Conservation (phyloP, 1,140 invertebrate genomes). For the Leucophenga varia region DNA sequence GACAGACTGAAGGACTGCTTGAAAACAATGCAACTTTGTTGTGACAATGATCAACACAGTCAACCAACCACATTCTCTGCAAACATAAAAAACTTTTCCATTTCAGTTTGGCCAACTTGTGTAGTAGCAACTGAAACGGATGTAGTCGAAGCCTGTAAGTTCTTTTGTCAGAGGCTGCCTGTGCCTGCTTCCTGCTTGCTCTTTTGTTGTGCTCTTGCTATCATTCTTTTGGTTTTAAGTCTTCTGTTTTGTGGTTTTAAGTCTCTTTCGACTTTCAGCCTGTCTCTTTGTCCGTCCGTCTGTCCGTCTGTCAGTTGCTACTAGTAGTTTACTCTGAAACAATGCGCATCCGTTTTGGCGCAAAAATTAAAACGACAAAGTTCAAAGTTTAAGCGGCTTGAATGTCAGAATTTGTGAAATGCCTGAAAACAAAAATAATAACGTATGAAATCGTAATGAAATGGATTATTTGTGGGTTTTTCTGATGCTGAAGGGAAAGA, state of each 20-base stretch:
- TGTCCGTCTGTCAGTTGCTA: constrained; percentile 9
- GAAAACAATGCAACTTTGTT: constrained; percentile 50
- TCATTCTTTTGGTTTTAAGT: constrained; percentile 10
- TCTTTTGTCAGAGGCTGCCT: too few relatives aligned
- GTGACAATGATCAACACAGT: constrained; percentile 4
- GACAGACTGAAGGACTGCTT: too few relatives aligned
- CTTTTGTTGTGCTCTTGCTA: constrained; percentile 18
- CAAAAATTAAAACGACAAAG: constrained; percentile 56
- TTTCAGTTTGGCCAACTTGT: too few relatives aligned
- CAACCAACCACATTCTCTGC: too few relatives aligned
- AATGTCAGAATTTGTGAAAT: constrained; percentile 39
- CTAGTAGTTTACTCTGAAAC: constrained; percentile 23
- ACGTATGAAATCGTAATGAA: too few relatives aligned
- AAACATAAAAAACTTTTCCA: too few relatives aligned
- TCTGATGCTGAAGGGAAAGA: too few relatives aligned
- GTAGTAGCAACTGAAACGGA: too few relatives aligned
- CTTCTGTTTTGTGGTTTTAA: neutral
- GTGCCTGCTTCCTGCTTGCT: neutral
- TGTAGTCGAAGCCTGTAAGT: too few relatives aligned
- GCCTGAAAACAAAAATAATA: too few relatives aligned
- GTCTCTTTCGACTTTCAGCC: neutral
- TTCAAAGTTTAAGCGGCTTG: constrained; percentile 56
- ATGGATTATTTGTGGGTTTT: too few relatives aligned
- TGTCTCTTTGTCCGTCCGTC: constrained; percentile 1
- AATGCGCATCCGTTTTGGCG: constrained; percentile 53